Conservation (phyloP, 1,140 invertebrate species). For the Lasioglossum baleicum region DNA sequence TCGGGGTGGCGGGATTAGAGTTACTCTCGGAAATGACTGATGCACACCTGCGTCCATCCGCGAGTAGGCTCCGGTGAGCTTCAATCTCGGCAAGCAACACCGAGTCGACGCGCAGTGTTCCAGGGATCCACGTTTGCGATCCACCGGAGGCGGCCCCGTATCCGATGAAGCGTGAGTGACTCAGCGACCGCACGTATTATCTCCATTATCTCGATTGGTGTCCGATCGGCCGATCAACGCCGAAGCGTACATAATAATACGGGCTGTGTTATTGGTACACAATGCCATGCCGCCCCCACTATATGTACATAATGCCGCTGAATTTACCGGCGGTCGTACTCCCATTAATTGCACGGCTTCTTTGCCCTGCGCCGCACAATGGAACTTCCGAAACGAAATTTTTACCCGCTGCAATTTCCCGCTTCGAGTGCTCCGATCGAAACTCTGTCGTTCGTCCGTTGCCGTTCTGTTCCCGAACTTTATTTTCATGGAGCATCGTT, state of each 20-base stretch:
- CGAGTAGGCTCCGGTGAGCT: too few relatives aligned
- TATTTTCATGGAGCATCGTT: too few relatives aligned
- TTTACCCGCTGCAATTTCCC: too few relatives aligned
- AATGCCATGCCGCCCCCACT: not conserved
- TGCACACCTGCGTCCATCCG: too few relatives aligned
- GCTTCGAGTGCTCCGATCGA: too few relatives aligned
- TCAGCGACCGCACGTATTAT: conserved; percentile 29
- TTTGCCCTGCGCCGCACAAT: not conserved
- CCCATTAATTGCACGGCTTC: conserved; percentile 15
- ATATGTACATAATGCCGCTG: conserved; percentile 20
- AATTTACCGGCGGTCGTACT: conserved; percentile 31
- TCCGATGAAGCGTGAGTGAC: not conserved
- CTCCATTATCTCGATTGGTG: conserved; percentile 56
- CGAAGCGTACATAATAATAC: conserved; percentile 46
- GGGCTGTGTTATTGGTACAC: conserved; percentile 45
- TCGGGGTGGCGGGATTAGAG: too few relatives aligned
- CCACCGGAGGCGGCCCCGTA: not conserved
- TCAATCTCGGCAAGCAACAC: too few relatives aligned
- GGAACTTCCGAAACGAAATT: too few relatives aligned
- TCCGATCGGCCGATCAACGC: conserved; percentile 43
- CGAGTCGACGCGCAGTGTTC: too few relatives aligned
- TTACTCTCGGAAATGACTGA: too few relatives aligned
- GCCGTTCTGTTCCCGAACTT: too few relatives aligned
- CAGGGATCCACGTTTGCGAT: not conserved
- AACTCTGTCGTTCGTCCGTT: too few relatives aligned